Evolutionary conservation across 1,140 invertebrate genomes (phyloP), one percentile per base, ranked within the genome.

Genomic region (Pachypeltis micranthus): DNA sequence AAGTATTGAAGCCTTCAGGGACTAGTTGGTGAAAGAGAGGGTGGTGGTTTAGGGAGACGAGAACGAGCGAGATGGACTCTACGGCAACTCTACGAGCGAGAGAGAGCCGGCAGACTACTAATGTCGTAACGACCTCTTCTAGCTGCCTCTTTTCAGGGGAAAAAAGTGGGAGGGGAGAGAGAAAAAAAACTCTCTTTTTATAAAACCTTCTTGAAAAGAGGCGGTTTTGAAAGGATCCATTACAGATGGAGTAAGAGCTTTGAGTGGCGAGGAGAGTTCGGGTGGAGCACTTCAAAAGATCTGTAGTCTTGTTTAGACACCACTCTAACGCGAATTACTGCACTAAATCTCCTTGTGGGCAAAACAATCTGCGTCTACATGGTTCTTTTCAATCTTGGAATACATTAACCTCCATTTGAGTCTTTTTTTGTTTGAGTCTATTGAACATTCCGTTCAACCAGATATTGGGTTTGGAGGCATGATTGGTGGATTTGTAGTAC

Each of bases 191-290:
- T 21, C n/a, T n/a, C 47, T 51, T 51, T 51, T 51, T 51, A 51
- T 51, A 51, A 51, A 51, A 51, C 47, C 47, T 51, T 21, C 47
- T 51, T 51, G 47, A n/a, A 51, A 51, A 51, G 47, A 51, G 47
- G 47, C 21, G 47, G 47, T 51, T 51, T 51, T 51, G 47, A 51
- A 51, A 51, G 47, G 47, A 51, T 51, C 47, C 47, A 51, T 51
- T 51, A 51, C 47, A 51, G 47, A 51, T 51, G 47, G 47, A 51
- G 47, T 51, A 51, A 51, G 47, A 51, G 47, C 47, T 21, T 51
- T 51, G 47, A 51, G 47, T 51, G 47, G 47, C 12, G 47, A n/a
- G n/a, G n/a, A n/a, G n/a, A n/a, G n/a, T n/a, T n/a, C n/a, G n/a
- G n/a, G n/a, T n/a, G n/a, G n/a, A 21, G 12, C 47, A 51, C 47